Conservation (phyloP, 2,113 vertebrate genomes). For the Neotragus moschatus region DNA sequence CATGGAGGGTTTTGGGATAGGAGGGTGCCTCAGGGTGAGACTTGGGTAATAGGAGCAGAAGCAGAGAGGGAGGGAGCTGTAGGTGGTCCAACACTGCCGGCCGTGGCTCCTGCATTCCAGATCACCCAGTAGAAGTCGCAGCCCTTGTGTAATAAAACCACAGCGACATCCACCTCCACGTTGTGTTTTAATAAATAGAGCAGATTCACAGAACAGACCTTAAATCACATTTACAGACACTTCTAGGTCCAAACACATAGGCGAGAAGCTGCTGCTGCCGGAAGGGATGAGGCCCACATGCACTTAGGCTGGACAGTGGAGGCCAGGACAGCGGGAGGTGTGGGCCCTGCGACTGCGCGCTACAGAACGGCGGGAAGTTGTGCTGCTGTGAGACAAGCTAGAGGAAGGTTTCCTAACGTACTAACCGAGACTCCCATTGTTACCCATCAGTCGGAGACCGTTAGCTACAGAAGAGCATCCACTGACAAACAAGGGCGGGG, state of each 20-base stretch:
- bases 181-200: constrained; percentile 83
- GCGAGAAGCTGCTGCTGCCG: constrained; percentile 29
- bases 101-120: background rate
- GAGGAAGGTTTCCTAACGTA: constrained; percentile 27
- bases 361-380: background rate
- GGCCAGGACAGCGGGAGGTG: background rate
- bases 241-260: constrained; percentile 41
- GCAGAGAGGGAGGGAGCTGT: background rate
- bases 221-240: constrained; percentile 78
- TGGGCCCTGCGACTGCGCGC: background rate
- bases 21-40: background rate
- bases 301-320: no score
- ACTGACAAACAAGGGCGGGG: constrained; percentile 61
- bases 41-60: background rate
- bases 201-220: constrained; percentile 66
- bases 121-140: background rate
- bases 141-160: constrained; percentile 26
- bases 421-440: constrained; percentile 44
- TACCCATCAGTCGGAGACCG: constrained; percentile 56
- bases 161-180: constrained; percentile 47
- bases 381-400: background rate
- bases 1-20: background rate
- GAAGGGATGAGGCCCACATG: constrained; percentile 48
- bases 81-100: background rate
- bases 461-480: constrained; percentile 61